phyloP scores from a whole-genome alignment of 2,113 vertebrate genomes.

The Corythornis vintsioides region DNA sequence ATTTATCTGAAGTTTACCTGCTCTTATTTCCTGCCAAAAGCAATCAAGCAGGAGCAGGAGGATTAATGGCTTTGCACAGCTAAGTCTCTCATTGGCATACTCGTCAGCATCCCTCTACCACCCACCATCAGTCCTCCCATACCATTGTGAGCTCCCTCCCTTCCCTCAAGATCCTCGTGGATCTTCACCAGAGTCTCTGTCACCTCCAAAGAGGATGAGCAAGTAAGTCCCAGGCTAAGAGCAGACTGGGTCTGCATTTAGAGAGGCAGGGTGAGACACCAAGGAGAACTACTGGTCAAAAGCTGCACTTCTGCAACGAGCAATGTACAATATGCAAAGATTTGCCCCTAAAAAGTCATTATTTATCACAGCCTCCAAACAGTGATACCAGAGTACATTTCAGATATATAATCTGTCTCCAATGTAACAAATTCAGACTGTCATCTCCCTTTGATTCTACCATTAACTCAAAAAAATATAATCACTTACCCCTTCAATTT shows the following conservation, averaged over 20 bases:
- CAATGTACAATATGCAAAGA: rapidly evolving
- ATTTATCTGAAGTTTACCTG: not conserved
- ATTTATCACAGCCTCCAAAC: not conserved
- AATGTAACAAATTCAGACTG: not conserved
- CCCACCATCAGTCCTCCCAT: not conserved
- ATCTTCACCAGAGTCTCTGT: not conserved
- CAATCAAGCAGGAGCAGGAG: not conserved
- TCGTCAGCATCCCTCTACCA: not conserved
- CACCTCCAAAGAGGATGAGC: not conserved
- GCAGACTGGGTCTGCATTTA: not conserved
- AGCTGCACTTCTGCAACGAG: not conserved
- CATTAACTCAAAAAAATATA: not conserved
- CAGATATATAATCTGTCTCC: not conserved
- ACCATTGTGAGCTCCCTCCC: not conserved
- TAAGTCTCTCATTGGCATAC: not conserved
- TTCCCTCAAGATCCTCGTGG: not conserved
- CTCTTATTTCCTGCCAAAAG: not conserved
- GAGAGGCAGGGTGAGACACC: not conserved
- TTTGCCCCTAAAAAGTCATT: not conserved
- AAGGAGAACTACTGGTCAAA: not conserved
- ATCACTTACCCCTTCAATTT: not conserved
- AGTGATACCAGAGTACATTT: not conserved
- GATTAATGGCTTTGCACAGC: not conserved
- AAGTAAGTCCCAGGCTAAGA: too few species aligned
- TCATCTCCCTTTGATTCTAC: not conserved